Conservation (phyloP, 2,888 invertebrate species). For the Tubulanus polymorphus region DNA sequence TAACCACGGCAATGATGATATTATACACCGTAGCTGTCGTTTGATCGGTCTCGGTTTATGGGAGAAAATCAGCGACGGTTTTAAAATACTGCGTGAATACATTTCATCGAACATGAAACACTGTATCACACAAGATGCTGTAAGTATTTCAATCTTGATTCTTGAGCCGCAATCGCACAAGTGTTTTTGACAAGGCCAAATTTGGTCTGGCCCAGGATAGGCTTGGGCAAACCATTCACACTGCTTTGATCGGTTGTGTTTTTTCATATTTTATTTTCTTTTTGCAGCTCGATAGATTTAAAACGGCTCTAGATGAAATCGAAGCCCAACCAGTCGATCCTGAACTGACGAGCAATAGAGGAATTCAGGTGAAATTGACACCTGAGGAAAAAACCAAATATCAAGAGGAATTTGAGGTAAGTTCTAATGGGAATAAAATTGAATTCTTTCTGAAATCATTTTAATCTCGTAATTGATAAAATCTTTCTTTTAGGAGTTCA, state of each 20-base stretch:
- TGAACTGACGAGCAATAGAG: neutral
- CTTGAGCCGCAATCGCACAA: too few relatives aligned
- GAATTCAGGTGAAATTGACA: constrained; percentile 22
- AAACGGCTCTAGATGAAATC: neutral
- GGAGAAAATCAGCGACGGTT: constrained; percentile 63
- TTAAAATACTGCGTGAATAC: constrained; percentile 30
- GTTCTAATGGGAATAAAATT: neutral
- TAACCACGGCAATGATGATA: constrained; percentile 17
- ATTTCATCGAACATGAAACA: constrained; percentile 2
- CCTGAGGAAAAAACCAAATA: constrained; percentile 31
- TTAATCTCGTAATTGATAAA: too few relatives aligned
- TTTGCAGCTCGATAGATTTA: neutral
- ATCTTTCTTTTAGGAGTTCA: too few relatives aligned
- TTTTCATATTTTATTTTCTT: neutral
- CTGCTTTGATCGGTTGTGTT: neutral
- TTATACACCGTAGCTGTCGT: constrained; percentile 40
- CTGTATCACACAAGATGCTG: constrained; percentile 23
- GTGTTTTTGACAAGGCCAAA: too few relatives aligned
- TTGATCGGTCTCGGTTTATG: constrained; percentile 67
- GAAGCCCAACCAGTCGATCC: constrained; percentile 1
- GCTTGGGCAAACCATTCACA: neutral
- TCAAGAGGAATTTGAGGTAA: constrained; percentile 25
- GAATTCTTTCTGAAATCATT: too few relatives aligned
- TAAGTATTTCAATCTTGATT: constrained; percentile 15
- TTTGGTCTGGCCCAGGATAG: too few relatives aligned